A percentile compares a stretch with the other conserved stretches of the same genome.
phyloP scores from a whole-genome alignment of 2,113 vertebrate genomes.

The Triplophysa tibetana region DNA sequence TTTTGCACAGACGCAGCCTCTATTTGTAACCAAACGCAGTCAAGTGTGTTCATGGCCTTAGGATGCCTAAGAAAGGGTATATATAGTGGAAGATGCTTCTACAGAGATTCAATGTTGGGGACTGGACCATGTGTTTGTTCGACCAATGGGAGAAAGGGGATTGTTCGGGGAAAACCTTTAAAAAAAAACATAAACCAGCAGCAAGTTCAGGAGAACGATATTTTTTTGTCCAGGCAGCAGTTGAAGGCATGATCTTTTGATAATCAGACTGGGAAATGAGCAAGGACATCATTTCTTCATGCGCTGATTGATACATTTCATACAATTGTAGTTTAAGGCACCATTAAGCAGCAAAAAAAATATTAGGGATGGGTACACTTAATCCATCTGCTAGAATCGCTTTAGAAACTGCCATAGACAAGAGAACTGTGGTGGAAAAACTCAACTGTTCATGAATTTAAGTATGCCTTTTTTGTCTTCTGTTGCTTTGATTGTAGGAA shows the following conservation, averaged over 20 bases:
- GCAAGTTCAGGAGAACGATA: too few relatives aligned
- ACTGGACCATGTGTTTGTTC: too few relatives aligned
- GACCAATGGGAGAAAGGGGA: too few relatives aligned
- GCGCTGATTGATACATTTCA: constrained; percentile 31
- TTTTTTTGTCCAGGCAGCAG: constrained; percentile 28
- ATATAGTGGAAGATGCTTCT: too few relatives aligned
- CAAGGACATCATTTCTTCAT: constrained; percentile 13
- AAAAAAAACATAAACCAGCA: too few relatives aligned
- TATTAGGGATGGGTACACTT: constrained; percentile 35
- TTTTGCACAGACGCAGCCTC: too few relatives aligned
- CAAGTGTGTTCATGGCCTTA: too few relatives aligned
- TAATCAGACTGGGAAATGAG: not conserved
- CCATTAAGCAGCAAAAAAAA: constrained; percentile 45
- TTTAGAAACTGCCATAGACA: constrained; percentile 5
- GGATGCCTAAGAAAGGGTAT: too few relatives aligned
- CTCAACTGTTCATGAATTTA: constrained; percentile 28
- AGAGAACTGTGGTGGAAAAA: not conserved
- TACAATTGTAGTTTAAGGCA: constrained; percentile 15
- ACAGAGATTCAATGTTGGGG: too few relatives aligned
- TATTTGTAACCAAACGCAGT: too few relatives aligned
- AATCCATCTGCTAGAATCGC: constrained; percentile 14
- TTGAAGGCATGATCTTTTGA: not conserved
- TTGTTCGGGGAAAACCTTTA: too few relatives aligned
- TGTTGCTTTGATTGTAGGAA: constrained; percentile 34
- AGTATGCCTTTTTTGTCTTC: constrained; percentile 24